Conservation (phyloP, 1,140 invertebrate genomes). For the Tyrophagus putrescentiae region DNA sequence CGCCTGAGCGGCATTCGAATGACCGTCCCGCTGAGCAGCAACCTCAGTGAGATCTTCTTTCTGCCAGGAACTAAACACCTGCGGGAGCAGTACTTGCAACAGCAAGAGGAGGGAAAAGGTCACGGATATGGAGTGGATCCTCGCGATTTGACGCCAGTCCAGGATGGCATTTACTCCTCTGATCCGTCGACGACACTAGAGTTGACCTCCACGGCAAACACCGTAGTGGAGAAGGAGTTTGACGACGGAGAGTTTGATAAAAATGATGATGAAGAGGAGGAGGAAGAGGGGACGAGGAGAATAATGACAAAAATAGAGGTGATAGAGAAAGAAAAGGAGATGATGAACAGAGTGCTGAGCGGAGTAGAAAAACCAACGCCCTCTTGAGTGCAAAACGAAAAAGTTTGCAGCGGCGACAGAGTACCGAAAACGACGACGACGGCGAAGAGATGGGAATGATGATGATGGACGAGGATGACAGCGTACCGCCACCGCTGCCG, state of each 20-base stretch:
- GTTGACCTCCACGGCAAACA: constrained; percentile 1
- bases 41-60: neutral
- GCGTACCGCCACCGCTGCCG: neutral
- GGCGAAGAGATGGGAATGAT: neutral
- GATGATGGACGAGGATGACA: constrained; percentile 1
- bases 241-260: neutral
- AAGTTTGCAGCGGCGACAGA: constrained; percentile 6
- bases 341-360: neutral
- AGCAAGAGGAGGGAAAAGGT: neutral
- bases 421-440: neutral
- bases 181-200: constrained; percentile 22
- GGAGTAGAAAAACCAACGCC: constrained; percentile 27
- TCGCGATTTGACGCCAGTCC: constrained; percentile 19
- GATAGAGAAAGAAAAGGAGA: neutral
- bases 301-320: constrained; percentile 14
- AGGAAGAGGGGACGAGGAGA: neutral
- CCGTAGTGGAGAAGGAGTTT: neutral
- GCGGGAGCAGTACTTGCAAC: neutral
- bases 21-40: neutral
- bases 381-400: constrained; percentile 30
- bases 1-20: neutral
- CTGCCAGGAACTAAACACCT: neutral
- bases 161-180: constrained; percentile 20
- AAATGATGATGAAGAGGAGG: neutral
- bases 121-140: neutral